These are phyloP conservation scores for Drosophila melanosoma DNA, from an alignment of 2,888 invertebrate genomes.

Conservation along the genomic window DNA sequence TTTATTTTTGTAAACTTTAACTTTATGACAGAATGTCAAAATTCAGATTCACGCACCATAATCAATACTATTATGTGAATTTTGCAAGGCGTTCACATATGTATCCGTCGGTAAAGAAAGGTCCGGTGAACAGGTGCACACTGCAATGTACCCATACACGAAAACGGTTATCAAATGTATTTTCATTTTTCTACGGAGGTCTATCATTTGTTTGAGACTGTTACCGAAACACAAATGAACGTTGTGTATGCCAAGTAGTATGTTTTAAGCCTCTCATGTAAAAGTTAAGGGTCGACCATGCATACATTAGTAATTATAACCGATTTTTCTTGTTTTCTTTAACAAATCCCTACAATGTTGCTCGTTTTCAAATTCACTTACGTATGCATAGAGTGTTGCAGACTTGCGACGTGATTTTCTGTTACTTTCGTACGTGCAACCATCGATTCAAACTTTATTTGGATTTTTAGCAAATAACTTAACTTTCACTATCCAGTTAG, in stretches of 20 bases:
- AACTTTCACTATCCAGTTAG: slow-evolving; percentile 61
- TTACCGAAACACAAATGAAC: slow-evolving; percentile 46
- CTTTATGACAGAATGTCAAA: background rate
- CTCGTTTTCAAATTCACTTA: slow-evolving; percentile 36
- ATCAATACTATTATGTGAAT: slow-evolving; percentile 72
- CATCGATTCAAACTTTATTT: slow-evolving; percentile 22
- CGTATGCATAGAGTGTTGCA: slow-evolving; percentile 53
- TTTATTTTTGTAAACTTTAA: background rate
- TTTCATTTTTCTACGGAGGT: slow-evolving; percentile 34
- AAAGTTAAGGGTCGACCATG: slow-evolving; percentile 16
- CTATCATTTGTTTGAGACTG: slow-evolving; percentile 21
- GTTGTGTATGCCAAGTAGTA: slow-evolving; percentile 20
- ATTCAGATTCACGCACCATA: slow-evolving; percentile 55
- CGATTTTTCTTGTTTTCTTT: slow-evolving; percentile 1
- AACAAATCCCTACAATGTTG: slow-evolving; percentile 3
- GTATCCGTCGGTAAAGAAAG: slow-evolving; percentile 68
- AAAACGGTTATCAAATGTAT: slow-evolving; percentile 13
- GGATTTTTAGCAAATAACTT: slow-evolving; percentile 35
- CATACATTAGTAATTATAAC: slow-evolving; percentile 14
- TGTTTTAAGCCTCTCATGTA: slow-evolving; percentile 35
- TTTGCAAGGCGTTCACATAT: slow-evolving; percentile 80
- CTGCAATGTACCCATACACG: slow-evolving; percentile 3
- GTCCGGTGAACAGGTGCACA: slow-evolving; percentile 25
- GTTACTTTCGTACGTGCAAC: slow-evolving; percentile 52
- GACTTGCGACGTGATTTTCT: slow-evolving; percentile 43